A percentile compares a stretch with the other conserved stretches of the same genome.
Evolutionary conservation across 2,888 invertebrate genomes (phyloP).

Genomic region (Lobophora halterata): DNA sequence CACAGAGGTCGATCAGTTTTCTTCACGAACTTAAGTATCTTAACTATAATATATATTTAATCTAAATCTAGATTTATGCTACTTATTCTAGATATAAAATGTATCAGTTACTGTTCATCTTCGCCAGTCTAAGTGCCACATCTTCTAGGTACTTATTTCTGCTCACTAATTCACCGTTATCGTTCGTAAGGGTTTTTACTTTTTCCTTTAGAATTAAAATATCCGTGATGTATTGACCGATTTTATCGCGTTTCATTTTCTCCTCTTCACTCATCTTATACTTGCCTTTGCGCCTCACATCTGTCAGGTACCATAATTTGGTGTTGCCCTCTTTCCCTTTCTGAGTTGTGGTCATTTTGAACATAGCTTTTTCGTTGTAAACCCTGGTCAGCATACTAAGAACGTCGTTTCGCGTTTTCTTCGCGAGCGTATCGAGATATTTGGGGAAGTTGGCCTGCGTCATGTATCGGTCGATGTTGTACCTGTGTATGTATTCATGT

Average conservation of each 20-base stretch:
- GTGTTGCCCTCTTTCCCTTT: slow-evolving; percentile 44
- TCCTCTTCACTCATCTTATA: slow-evolving; percentile 31
- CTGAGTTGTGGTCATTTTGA: slow-evolving; percentile 47
- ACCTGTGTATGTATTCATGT: slow-evolving; percentile 46
- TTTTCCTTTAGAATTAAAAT: slow-evolving; percentile 32
- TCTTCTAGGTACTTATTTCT: slow-evolving; percentile 32
- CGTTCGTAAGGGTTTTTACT: slow-evolving; percentile 26
- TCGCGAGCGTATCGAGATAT: slow-evolving; percentile 43
- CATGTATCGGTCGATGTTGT: slow-evolving; percentile 48
- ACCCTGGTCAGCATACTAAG: slow-evolving; percentile 43
- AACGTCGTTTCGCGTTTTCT: slow-evolving; percentile 38
- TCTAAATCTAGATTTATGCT: slow-evolving; percentile 16
- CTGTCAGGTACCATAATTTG: slow-evolving; percentile 43
- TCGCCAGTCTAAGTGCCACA: slow-evolving; percentile 28
- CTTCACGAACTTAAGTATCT: slow-evolving; percentile 11
- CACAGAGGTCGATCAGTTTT: no score
- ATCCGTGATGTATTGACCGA: slow-evolving; percentile 29
- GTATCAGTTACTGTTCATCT: slow-evolving; percentile 18
- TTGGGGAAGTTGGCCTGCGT: slow-evolving; percentile 42
- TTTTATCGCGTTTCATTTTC: slow-evolving; percentile 33
- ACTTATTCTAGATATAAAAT: slow-evolving; percentile 9
- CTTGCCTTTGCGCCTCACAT: slow-evolving; percentile 31
- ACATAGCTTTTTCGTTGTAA: slow-evolving; percentile 47
- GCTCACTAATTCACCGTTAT: slow-evolving; percentile 29
- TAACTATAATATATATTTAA: slow-evolving; percentile 9